Base-by-base conservation (phyloP, 2,888 invertebrate species). In the Chesias legatella region DNA sequence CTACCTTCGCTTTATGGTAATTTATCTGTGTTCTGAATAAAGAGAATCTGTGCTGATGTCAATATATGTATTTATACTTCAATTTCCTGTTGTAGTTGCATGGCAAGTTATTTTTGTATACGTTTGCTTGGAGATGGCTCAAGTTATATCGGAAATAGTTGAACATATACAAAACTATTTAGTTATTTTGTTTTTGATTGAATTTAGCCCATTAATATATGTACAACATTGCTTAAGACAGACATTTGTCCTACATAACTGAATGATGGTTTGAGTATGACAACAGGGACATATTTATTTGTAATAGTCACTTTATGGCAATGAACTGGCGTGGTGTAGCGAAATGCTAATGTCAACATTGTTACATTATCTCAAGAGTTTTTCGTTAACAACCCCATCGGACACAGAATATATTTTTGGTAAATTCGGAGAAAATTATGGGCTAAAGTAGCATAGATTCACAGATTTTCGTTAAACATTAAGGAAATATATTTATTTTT, bases 301-400 rank as follows among this genome's bases (percentile, higher is more conserved):
- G 58, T 62, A n/a, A 47, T 54, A 52, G 49, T 53, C 54, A 52
- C 51, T 61, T 60, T 61, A 53, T 47, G 53, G 40, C 44, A 34
- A 51, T 49, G 49, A 62, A 62, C 60, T 47, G 50, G 43, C 53
- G 53, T 50, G 53, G 35, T 47, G n/a, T 17, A 17, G 13, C 54
- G 43, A 66, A 66, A 71, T 72, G 59, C 47, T 58, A 67, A 74
- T 68, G 64, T 51, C 59, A 51, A 58, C 59, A 50, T 58, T 58
- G 61, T 51, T 47, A 49, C 58, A 53, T 60, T 62, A 58, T 56
- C 49, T 48, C 51, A 58, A 54, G 53, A 53, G 56, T 48, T 43
- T 34, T 28, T 34, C 28, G 28, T 20, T 34, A 29, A 21, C 36
- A 29, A 36, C 34, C 30, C 17, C 21, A 28, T 35, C 21, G 28